phyloP scores from a whole-genome alignment of 2,113 vertebrate genomes.

The Fregata magnificens region DNA sequence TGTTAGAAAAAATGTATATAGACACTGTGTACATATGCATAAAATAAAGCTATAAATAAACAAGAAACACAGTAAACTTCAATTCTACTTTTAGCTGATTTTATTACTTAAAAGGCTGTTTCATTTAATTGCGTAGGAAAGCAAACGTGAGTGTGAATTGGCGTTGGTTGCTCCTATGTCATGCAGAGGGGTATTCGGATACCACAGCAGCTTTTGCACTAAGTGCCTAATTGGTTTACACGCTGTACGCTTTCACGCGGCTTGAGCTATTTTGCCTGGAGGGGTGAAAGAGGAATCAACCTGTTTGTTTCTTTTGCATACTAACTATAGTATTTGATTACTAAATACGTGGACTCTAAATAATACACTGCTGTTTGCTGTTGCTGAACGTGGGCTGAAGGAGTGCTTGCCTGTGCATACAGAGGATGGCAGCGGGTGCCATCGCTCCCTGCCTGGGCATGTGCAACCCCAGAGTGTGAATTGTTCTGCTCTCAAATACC shows the following conservation, averaged over 20 bases:
- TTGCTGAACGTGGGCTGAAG: background rate
- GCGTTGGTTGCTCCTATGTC: background rate
- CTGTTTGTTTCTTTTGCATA: background rate
- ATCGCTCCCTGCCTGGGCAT: background rate
- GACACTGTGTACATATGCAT: background rate
- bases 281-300: conserved; percentile 4
- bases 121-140: conserved; percentile 5
- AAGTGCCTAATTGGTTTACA: background rate
- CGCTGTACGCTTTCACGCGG: background rate
- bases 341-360: background rate
- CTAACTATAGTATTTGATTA: background rate
- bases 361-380: background rate
- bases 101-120: background rate
- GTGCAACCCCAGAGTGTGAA: background rate
- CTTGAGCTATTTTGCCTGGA: conserved; percentile 9
- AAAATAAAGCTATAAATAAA: conserved; percentile 35
- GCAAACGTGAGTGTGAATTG: background rate
- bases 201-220: background rate
- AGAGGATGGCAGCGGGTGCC: background rate
- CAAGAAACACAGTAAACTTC: background rate
- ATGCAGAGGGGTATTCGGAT: background rate
- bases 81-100: background rate
- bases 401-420: background rate
- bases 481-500: background rate
- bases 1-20: background rate